Base-by-base conservation (phyloP, 2,797 vertebrate genomes). In the Cynopterus sphinx region DNA sequence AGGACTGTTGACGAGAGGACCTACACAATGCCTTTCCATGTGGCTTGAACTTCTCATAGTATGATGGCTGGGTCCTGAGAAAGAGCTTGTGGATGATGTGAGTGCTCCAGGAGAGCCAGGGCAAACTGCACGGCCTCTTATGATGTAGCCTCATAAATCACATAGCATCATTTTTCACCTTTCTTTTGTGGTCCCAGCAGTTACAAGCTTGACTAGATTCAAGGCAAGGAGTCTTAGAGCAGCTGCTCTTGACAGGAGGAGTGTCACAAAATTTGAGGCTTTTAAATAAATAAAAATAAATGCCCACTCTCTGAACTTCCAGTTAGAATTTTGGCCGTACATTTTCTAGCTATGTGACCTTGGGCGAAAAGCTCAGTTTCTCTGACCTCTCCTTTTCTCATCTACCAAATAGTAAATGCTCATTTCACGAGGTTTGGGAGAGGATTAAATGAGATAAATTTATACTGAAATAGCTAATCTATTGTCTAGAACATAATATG, bases 311-410 rank as follows among this genome's bases (percentile, higher is more conserved):
- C 82, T 86, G 55, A 94, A 67, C 55, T 94, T 89, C 11, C 9
- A 84, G 19, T 49, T 89, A 57, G n/a, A 61, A 61, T 57, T 39
- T 77, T 85, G 59, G 22, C 36, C 84, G 1, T 85, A 81, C 9
- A 79, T 86, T 83, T 94, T 86, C 36, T 68, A 68, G 59, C 70
- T 94, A 19, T 78, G 22, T 74, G 57, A 96, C 3, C n/a, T 53
- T 88, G 61, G 68, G 51, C 41, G 51, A n/a, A 87, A 85, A 16
- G 53, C 13, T 59, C 49, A 75, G 53, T 10, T 91, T 81, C 53
- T 74, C 57, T 93, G 83, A 86, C n/a, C 33, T 73, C 67, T 73
- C 65, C 22, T 95, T 89, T 95, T 39, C 53, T 96, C 39, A 93
- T 67, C 22, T 82, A 75, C 26, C 87, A 88, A 91, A 85, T 13